Conservation (phyloP, 1,140 invertebrate species). For the Whitmania pigra region DNA sequence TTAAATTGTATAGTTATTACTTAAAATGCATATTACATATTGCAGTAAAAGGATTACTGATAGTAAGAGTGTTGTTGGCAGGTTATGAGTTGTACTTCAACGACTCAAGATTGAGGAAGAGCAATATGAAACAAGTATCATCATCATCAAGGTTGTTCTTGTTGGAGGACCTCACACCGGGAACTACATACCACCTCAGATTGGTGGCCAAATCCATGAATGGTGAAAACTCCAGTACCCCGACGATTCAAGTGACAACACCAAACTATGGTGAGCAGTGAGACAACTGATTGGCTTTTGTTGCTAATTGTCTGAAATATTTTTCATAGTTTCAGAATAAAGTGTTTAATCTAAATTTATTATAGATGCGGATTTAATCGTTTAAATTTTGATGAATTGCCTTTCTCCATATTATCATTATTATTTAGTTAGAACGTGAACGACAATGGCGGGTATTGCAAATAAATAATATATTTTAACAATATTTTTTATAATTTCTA, state of each 20-base stretch:
- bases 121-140: slow-evolving; percentile 50
- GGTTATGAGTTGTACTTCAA: slow-evolving; percentile 95
- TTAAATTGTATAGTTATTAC: neutral
- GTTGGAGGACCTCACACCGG: slow-evolving; percentile 74
- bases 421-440: too few relatives aligned
- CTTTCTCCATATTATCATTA: too few relatives aligned
- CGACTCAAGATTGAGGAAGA: slow-evolving; percentile 69
- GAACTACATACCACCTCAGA: slow-evolving; percentile 91
- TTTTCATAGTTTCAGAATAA: too few relatives aligned
- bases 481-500: too few relatives aligned
- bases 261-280: slow-evolving; percentile 20
- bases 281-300: too few relatives aligned
- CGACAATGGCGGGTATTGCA: too few relatives aligned
- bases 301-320: neutral
- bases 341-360: too few relatives aligned
- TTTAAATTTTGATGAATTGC: too few relatives aligned
- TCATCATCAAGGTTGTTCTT: slow-evolving; percentile 64
- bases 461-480: too few relatives aligned
- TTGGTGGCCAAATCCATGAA: slow-evolving; percentile 77
- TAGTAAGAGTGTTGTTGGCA: slow-evolving; percentile 56
- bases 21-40: neutral
- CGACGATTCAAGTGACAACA: slow-evolving; percentile 68
- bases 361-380: too few relatives aligned
- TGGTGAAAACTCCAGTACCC: slow-evolving; percentile 79
- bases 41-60: neutral